A percentile compares a stretch with the other conserved stretches of the same genome.
phyloP scores from a whole-genome alignment of 2,113 vertebrate genomes.

The Myiozetetes cayanensis region DNA sequence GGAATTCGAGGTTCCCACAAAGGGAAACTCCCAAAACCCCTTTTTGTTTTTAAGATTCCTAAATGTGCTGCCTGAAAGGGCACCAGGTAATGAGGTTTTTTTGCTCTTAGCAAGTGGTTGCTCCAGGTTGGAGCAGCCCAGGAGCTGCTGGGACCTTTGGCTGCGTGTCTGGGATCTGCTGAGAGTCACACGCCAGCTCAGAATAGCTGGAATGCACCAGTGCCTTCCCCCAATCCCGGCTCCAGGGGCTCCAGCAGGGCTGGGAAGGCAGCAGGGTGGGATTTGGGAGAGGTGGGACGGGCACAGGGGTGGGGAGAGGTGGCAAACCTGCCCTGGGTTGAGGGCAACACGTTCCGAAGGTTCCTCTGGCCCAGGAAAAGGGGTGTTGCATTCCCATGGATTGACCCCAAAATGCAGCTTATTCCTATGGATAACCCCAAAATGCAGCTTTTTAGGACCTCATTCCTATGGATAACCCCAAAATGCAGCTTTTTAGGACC shows the following conservation, averaged over 20 bases:
- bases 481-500: background rate
- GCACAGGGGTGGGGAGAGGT: too few species aligned
- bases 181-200: slow-evolving; percentile 42
- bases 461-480: background rate
- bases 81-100: background rate
- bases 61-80: too few species aligned
- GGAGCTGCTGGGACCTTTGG: slow-evolving; percentile 23
- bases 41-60: background rate
- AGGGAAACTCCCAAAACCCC: background rate
- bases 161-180: slow-evolving; percentile 1
- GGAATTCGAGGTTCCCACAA: background rate
- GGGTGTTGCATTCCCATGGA: background rate
- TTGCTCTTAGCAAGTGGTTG: background rate
- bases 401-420: background rate
- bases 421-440: background rate
- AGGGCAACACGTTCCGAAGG: background rate
- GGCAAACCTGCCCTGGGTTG: background rate
- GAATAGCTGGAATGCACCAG: slow-evolving; percentile 41
- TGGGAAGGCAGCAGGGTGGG: background rate
- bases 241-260: fast-evolving
- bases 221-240: background rate
- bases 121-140: background rate
- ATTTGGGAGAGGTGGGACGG: fast-evolving
- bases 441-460: background rate
- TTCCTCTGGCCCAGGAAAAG: background rate